Evolutionary conservation across 2,888 invertebrate genomes (phyloP).

Genomic region (Catocala nupta): DNA sequence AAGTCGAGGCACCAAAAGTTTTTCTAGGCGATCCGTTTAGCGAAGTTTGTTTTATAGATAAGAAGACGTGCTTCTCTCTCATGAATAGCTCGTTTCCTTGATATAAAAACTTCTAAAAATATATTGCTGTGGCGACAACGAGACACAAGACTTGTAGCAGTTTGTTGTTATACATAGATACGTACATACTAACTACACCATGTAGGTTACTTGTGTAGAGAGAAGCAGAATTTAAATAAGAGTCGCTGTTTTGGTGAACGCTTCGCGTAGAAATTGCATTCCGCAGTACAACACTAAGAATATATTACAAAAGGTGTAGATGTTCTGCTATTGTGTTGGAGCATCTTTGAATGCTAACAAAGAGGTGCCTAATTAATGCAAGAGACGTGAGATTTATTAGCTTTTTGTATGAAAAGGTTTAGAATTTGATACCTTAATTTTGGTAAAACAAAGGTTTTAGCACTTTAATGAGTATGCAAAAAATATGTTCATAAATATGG

Average conservation of each 20-base stretch:
- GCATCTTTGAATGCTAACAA: constrained; percentile 3
- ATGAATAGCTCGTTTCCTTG: constrained; percentile 44
- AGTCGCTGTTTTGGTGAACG: constrained; percentile 48
- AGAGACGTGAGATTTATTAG: background rate
- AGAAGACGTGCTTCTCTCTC: constrained; percentile 36
- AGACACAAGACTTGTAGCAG: constrained; percentile 21
- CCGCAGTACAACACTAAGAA: constrained; percentile 32
- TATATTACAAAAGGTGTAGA: constrained; percentile 40
- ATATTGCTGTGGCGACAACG: constrained; percentile 38
- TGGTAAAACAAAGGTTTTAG: too few relatives aligned
- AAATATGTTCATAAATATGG: too few relatives aligned
- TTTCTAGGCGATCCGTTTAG: constrained; percentile 42
- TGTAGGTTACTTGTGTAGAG: constrained; percentile 13
- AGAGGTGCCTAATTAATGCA: background rate
- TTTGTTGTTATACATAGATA: constrained; percentile 16
- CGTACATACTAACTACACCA: constrained; percentile 2
- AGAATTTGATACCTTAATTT: too few relatives aligned
- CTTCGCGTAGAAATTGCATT: constrained; percentile 57
- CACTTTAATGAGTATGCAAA: too few relatives aligned
- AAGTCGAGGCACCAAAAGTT: constrained; percentile 28
- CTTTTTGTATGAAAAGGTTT: too few relatives aligned
- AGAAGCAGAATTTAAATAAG: constrained; percentile 43
- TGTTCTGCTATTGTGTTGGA: constrained; percentile 15
- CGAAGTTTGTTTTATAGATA: constrained; percentile 45
- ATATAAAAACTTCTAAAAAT: constrained; percentile 44